Evolutionary conservation across 2,797 vertebrate genomes (phyloP), one percentile per base, ranked within the genome.

Genomic region (Sandelia bainsii): DNA sequence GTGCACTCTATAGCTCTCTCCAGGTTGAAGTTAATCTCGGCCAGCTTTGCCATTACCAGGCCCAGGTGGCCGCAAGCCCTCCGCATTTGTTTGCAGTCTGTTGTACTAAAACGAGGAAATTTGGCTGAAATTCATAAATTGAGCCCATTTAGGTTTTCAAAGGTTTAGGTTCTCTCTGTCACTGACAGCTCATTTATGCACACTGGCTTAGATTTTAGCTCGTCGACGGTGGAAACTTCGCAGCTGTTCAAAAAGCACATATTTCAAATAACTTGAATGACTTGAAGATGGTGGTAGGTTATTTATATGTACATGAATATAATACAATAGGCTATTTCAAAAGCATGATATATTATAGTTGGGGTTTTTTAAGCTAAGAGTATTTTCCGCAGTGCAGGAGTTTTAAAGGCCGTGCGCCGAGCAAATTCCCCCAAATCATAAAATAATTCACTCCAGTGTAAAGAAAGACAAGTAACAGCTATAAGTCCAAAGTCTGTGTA

Each of bases 21-120:
- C 84, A 84, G 86, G 87, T 88, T 88, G 84, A 82, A 84, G 87
- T 85, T 90, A 92, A 92, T 91, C 81, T 89, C 70, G 75, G 73
- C 83, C 87, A 87, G 87, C 81, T 87, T 91, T 87, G 79, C 84
- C 87, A 90, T 90, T 91, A 91, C 87, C 89, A 87, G 83, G 68
- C 81, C 87, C 90, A 90, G 83, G 87, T 91, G 91, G 80, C 84
- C 80, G 60, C 34, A 34, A 25, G 60, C 80, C 67, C 81, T 63
- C 77, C 20, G 56, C 39, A 61, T 80, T 80, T 72, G 68, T 85
- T 84, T 85, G 49, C 62, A 80, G 74, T 75, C 79, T 71, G 83
- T 72, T 84, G 82, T 72, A 75, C 62, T 71, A 61, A 63, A 85
- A 79, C 25, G 57, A 64, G 64, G 57, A 59, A 56, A 84, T 76